These are phyloP conservation scores for Pseudochaenichthys georgianus DNA, from an alignment of 2,797 vertebrate species.

Conservation along the genomic window DNA sequence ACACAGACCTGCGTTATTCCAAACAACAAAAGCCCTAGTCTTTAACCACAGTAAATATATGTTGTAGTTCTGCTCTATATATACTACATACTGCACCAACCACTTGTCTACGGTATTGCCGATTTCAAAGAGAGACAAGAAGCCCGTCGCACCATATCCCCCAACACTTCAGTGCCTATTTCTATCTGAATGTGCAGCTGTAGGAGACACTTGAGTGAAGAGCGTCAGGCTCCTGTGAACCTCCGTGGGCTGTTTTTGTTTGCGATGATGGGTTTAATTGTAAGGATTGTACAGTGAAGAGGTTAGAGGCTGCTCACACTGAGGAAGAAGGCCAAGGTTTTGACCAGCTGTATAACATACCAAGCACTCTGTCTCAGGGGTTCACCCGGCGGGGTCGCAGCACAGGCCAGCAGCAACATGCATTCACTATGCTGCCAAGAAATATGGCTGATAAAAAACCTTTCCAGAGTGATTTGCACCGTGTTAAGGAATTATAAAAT, in stretches of 20 bases:
- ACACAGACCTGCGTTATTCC: constrained; percentile 8
- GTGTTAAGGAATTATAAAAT: neutral
- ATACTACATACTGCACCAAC: constrained; percentile 29
- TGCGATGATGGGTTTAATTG: constrained; percentile 81
- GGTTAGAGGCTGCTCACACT: constrained; percentile 63
- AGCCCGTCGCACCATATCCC: constrained; percentile 31
- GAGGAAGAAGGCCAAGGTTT: constrained; percentile 48
- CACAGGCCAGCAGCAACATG: constrained; percentile 16
- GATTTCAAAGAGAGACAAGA: constrained; percentile 52
- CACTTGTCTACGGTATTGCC: constrained; percentile 52
- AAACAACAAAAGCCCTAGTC: neutral
- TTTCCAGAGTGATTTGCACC: neutral
- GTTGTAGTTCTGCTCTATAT: constrained; percentile 34
- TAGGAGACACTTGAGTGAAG: constrained; percentile 76
- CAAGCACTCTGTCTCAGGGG: constrained; percentile 23
- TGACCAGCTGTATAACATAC: constrained; percentile 42
- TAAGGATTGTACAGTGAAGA: constrained; percentile 68
- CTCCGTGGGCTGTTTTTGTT: constrained; percentile 74
- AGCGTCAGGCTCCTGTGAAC: constrained; percentile 62
- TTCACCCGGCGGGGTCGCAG: neutral
- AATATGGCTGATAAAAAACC: neutral
- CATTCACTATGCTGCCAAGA: constrained; percentile 3
- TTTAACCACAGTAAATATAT: constrained; percentile 51
- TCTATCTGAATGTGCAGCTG: constrained; percentile 75
- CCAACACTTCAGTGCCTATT: constrained; percentile 68